Evolutionary conservation across 2,888 invertebrate genomes (phyloP), one percentile per base, ranked within the genome.

Genomic region (Hipparchia semele): DNA sequence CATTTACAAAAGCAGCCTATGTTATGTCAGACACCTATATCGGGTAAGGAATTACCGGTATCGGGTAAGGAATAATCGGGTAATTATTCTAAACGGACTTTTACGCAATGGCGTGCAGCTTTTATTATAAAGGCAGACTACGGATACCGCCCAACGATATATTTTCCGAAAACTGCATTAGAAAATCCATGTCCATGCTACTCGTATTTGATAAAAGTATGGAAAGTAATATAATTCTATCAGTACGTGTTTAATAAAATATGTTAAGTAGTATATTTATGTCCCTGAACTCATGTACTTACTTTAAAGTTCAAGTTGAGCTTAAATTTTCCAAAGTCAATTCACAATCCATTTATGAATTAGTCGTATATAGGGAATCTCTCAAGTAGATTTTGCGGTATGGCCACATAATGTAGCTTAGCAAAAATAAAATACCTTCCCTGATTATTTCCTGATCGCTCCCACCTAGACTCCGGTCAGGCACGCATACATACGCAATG

Each of bases 291-390:
- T 0, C 23, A 23, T 23, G 23, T 39, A 39, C 39, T 39, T 39
- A 39, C 39, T 39, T 39, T 5, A 39, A 2, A 4, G 39, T 1
- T 4, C 5, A 39, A 39, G 39, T 39, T 39, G 2, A 39, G 5
- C 2, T 39, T 54, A 67, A 76, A 76, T 79, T 79, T 79, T 76
- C 54, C 74, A 65, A 74, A 75, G 71, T 71, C 73, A 73, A 69
- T 69, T 73, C 70, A 72, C 74, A 72, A 73, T 73, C 74, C 73
- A 75, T 62, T 77, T 74, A 71, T 65, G 39, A 5, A 39, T 39
- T 39, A 39, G 1, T 64, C 8, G 60, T 56, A 66, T 51, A n/a
- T 33, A 39, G 45, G 68, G 64, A 76, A 69, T 58, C 60, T 70
- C 58, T 73, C 45, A 59, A 64, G 58, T 53, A 51, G 39, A 58